A percentile compares a stretch with the other conserved stretches of the same genome.
These are phyloP conservation scores for Zaprionus ghesquierei DNA, from an alignment of 1,140 invertebrate genomes.

Conservation along the genomic window DNA sequence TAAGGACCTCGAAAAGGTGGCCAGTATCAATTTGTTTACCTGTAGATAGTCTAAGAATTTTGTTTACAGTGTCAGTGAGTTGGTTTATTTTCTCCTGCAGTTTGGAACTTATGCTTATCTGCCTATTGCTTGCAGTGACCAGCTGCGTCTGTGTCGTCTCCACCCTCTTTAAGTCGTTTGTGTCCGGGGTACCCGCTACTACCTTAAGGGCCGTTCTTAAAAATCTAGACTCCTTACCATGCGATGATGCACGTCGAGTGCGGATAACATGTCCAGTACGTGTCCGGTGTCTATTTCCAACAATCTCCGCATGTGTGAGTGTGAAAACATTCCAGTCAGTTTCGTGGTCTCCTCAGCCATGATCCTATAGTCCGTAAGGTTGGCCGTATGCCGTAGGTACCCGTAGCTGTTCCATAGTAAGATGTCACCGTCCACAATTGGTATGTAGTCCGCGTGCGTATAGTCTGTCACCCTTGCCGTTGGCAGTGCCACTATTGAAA, in stretches of 20 bases:
- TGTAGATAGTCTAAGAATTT: conserved; percentile 7
- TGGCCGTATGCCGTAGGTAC: conserved; percentile 16
- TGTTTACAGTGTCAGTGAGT: background rate
- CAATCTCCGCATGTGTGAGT: conserved; percentile 26
- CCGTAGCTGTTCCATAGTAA: background rate
- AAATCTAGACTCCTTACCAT: no score
- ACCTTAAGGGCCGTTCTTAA: background rate
- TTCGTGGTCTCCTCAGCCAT: conserved; percentile 24
- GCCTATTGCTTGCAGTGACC: background rate
- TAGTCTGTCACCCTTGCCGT: conserved; percentile 6
- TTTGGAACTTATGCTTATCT: conserved; percentile 5
- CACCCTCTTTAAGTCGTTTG: background rate
- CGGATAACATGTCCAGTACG: background rate
- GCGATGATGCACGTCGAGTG: background rate
- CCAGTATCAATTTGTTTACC: conserved; percentile 12
- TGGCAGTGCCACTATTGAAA: no score
- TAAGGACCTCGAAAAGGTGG: conserved; percentile 18
- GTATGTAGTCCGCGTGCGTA: conserved; percentile 22
- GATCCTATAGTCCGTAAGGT: conserved; percentile 13
- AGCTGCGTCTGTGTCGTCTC: background rate
- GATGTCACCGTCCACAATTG: background rate
- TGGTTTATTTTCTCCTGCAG: background rate
- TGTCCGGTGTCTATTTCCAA: conserved; percentile 9
- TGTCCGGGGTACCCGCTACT: background rate
- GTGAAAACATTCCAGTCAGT: conserved; percentile 11